Base-by-base conservation (phyloP, 2,113 vertebrate species). In the Clarias gariepinus region DNA sequence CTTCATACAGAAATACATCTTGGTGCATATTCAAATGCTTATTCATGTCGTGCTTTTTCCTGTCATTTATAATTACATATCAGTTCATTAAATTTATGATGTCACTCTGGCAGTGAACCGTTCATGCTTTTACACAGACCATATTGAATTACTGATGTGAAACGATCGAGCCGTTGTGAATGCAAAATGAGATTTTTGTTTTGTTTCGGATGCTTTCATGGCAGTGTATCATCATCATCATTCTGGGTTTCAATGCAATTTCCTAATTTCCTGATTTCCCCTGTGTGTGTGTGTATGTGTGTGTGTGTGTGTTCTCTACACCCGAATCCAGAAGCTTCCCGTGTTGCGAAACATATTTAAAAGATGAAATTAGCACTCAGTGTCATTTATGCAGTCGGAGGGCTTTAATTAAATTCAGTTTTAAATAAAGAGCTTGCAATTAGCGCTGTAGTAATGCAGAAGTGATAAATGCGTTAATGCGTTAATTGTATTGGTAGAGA, bases 181-280 rank as follows among this genome's bases (percentile, higher is more conserved):
- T 21, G 15, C 16, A 19, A 55, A 79, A 30, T 79, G n/a, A 52
- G 7, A 1, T 28, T 57, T 19, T 30, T 9, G 12, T 28, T 76
- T 76, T 52, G 13, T 55, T 77, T 77, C 33, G 23, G 9, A 30
- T 23, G 21, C 71, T 12, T 13, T 12, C 36, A 74, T 30, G 36
- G 68, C 18, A 21, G 33, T 71, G 68, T 19, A 69, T 73, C 33
- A 74, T 74, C 73, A 53, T 41, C 41, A 74, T 74, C 73, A 53
- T 78, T 19, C 8, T 11, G 57, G 53, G 2, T 9, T 77, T 60
- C 19, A 60, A 13, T 36, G 55, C 10, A 2, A 58, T 80, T 58
- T 79, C 15, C 77, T 33, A 58, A 79, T 79, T 80, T 79, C 77
- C 53, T 33, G n/a, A 79, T 79, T 79, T 80, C 78, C 78, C 78